Conservation (phyloP, 1,140 invertebrate species). For the Magallana ariakensis region DNA sequence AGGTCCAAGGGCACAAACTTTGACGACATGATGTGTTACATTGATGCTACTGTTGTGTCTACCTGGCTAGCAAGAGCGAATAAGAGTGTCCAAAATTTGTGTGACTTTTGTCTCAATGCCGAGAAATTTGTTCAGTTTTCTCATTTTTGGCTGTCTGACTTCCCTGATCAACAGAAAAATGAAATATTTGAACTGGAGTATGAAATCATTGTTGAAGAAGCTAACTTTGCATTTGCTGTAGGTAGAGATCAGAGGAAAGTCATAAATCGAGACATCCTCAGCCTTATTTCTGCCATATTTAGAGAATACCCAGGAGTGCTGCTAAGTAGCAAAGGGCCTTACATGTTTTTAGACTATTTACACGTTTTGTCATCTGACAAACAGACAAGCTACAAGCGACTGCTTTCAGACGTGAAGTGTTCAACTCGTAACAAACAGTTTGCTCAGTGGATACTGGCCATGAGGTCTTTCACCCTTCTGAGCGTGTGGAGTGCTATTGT, state of each 20-base stretch:
- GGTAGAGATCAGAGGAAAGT: slow-evolving; percentile 73
- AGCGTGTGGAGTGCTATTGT: slow-evolving; percentile 77
- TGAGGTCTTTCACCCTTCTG: slow-evolving; percentile 76
- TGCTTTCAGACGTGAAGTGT: slow-evolving; percentile 78
- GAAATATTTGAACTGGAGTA: slow-evolving; percentile 78
- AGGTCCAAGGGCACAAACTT: slow-evolving; percentile 62
- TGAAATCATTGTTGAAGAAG: slow-evolving; percentile 76
- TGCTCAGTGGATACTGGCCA: slow-evolving; percentile 77
- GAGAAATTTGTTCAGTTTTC: slow-evolving; percentile 78
- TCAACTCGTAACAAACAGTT: slow-evolving; percentile 77
- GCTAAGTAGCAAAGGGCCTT: slow-evolving; percentile 70
- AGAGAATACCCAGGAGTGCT: slow-evolving; percentile 77
- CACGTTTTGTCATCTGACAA: slow-evolving; percentile 77
- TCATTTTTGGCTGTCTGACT: slow-evolving; percentile 78
- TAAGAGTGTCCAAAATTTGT: slow-evolving; percentile 68
- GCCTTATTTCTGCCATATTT: slow-evolving; percentile 75
- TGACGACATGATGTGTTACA: slow-evolving; percentile 73
- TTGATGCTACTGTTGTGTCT: slow-evolving; percentile 78
- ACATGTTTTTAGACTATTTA: slow-evolving; percentile 77
- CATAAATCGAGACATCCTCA: slow-evolving; percentile 67
- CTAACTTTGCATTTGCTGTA: slow-evolving; percentile 76
- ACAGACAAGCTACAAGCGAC: slow-evolving; percentile 71
- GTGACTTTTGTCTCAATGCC: slow-evolving; percentile 68
- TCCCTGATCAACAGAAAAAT: slow-evolving; percentile 73
- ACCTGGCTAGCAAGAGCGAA: slow-evolving; percentile 77